These are phyloP conservation scores for Petromus typicus DNA, from an alignment of 2,113 vertebrate species.

Conservation along the genomic window DNA sequence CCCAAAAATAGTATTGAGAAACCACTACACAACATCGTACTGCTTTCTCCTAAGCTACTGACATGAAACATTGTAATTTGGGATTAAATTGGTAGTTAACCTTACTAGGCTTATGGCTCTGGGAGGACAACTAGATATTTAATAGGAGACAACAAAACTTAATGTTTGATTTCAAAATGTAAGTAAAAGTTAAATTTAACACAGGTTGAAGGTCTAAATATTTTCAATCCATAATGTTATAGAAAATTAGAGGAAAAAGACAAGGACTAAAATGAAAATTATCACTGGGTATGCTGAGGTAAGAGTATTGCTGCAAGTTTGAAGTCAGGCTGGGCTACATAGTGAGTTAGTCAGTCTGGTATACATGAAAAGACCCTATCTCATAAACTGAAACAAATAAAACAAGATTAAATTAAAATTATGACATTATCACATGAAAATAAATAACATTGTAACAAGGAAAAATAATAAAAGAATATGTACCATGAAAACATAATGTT, in stretches of 20 bases:
- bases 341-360: too few species aligned
- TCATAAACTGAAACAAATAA: too few species aligned
- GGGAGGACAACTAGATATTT: background rate
- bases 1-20: background rate
- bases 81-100: background rate
- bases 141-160: background rate
- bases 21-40: rapidly evolving
- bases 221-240: slow-evolving; percentile 7
- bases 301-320: too few species aligned
- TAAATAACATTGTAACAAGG: background rate
- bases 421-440: slow-evolving; percentile 48
- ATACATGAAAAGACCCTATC: too few species aligned
- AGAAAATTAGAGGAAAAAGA: slow-evolving; percentile 20
- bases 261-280: slow-evolving; percentile 14
- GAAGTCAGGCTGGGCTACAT: too few species aligned
- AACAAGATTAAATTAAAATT: slow-evolving; percentile 15
- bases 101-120: background rate
- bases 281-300: too few species aligned
- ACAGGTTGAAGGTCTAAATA: slow-evolving; percentile 4
- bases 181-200: slow-evolving; percentile 33
- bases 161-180: background rate
- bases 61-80: background rate
- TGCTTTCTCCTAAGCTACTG: background rate
- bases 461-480: slow-evolving; percentile 17
- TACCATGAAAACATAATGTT: background rate